Base-by-base conservation (phyloP, 2,113 vertebrate genomes). In the Circaetus cinerascens region DNA sequence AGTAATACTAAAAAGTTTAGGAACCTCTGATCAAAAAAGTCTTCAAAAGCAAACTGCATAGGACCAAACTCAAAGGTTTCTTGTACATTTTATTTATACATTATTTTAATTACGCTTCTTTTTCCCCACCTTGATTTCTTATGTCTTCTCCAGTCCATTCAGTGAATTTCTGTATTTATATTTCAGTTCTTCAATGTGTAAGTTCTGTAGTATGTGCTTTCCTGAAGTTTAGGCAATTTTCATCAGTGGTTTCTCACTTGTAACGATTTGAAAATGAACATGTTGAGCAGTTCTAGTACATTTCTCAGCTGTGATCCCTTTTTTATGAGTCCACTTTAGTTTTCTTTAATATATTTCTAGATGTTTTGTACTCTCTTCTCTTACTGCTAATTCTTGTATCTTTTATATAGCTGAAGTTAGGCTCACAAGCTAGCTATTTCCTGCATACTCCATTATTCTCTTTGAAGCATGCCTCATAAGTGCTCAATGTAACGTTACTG, bases 271-370 rank as follows among this genome's bases (percentile, higher is more conserved):
- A 67, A 91, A 57, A 79, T 59, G 9, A 88, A 77, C 3, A 8
- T 15, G 1, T 92, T 94, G 74, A 91, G 36, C 34, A 57, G 90
- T 90, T 92, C 51, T 91, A 71, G 67, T 66, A 3, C 46, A 78
- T 84, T 96, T 95, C 83, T 90, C 64, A 92, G 30, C 67, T 75
- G 64, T 34, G 26, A 82, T 36, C 32, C 75, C 20, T 87, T 66
- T 97, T 97, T 95, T 95, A 96, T 97, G 94, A 89, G 78, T 89
- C 60, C 41, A 23, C 38, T 79, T 89, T 82, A 62, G 85, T 85
- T 97, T 64, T 79, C 87, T 93, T 96, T 93, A 92, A 95, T 96
- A 83, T 94, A 96, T 96, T 97, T 96, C 72, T 94, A 94, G 87
- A 93, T 92, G 41, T 74, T 95, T 84, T 62, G 17, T 79, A 79